Evolutionary conservation across 1,140 invertebrate genomes (phyloP).

Genomic region (fruit fly (Drosophila melanogaster)): DNA sequence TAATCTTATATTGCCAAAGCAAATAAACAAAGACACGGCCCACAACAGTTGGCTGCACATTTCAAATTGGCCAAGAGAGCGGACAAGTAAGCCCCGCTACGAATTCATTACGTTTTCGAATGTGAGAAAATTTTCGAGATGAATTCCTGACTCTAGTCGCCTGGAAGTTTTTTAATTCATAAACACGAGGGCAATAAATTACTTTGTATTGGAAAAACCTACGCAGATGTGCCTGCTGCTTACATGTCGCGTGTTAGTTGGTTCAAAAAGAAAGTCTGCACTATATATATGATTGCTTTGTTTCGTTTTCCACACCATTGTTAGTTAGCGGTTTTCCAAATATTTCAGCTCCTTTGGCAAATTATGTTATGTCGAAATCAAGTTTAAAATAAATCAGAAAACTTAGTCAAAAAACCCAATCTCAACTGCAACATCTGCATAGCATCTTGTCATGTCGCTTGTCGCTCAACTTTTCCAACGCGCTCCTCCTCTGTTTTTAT

Average conservation of each 20-base stretch:
- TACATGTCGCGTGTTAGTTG: slow-evolving; percentile 59
- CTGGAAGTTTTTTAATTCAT: slow-evolving; percentile 29
- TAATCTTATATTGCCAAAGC: slow-evolving; percentile 57
- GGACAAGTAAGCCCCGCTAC: background rate
- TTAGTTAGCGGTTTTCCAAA: slow-evolving; percentile 7
- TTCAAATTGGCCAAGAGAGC: slow-evolving; percentile 44
- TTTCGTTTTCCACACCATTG: slow-evolving; percentile 56
- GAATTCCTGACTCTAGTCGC: slow-evolving; percentile 3
- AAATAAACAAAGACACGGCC: slow-evolving; percentile 47
- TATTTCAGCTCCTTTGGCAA: slow-evolving; percentile 41
- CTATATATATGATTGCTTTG: slow-evolving; percentile 66
- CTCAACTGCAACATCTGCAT: slow-evolving; percentile 31
- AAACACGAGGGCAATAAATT: slow-evolving; percentile 58
- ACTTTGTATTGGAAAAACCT: slow-evolving; percentile 45
- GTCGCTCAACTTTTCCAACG: slow-evolving; percentile 39
- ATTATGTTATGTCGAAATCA: slow-evolving; percentile 27
- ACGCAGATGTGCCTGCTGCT: slow-evolving; percentile 22
- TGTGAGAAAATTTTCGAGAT: slow-evolving; percentile 39
- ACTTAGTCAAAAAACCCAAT: slow-evolving; percentile 9
- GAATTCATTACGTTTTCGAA: slow-evolving; percentile 37
- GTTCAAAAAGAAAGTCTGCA: slow-evolving; percentile 68
- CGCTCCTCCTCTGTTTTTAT: slow-evolving; percentile 24
- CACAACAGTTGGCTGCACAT: slow-evolving; percentile 70
- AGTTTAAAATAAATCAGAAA: slow-evolving; percentile 29
- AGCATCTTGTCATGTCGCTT: slow-evolving; percentile 40